Evolutionary conservation across 2,113 vertebrate species (phyloP).

Genomic region (Xenus cinereus): DNA sequence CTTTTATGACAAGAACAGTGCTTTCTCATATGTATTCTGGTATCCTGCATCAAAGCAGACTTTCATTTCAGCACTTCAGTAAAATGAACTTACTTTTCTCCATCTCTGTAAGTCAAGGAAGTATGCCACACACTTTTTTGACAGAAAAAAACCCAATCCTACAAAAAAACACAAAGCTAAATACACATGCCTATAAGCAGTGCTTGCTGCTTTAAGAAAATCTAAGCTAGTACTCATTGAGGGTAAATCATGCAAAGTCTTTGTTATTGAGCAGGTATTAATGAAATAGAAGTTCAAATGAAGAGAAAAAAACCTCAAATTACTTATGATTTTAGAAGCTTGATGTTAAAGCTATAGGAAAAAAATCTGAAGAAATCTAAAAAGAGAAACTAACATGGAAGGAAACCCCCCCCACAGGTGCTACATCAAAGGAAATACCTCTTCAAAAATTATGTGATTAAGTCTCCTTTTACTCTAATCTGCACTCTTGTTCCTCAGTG

Average conservation of each 20-base stretch:
- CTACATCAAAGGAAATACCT: not conserved
- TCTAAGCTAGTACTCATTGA: slow-evolving; percentile 28
- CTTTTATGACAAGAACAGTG: slow-evolving; percentile 59
- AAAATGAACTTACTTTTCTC: slow-evolving; percentile 62
- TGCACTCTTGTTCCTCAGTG: not conserved
- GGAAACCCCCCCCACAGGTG: not conserved
- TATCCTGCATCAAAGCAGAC: slow-evolving; percentile 59
- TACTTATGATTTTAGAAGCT: not conserved
- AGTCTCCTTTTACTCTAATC: not conserved
- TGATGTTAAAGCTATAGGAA: not conserved
- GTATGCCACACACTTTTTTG: slow-evolving; percentile 22
- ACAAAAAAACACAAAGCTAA: slow-evolving; percentile 38
- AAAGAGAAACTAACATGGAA: not conserved
- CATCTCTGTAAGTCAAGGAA: slow-evolving; percentile 45
- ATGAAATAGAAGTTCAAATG: slow-evolving; percentile 15
- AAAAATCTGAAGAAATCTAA: not conserved
- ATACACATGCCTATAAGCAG: slow-evolving; percentile 25
- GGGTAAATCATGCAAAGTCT: not conserved
- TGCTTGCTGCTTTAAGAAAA: slow-evolving; percentile 48
- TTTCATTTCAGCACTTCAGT: slow-evolving; percentile 53
- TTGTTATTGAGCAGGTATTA: not conserved
- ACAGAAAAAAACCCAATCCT: not conserved
- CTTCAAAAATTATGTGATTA: slow-evolving; percentile 6
- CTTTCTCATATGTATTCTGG: slow-evolving; percentile 49
- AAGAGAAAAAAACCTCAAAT: slow-evolving; percentile 25